phyloP scores from a whole-genome alignment of 2,888 invertebrate genomes.

The Lasioglossum zephyrum region DNA sequence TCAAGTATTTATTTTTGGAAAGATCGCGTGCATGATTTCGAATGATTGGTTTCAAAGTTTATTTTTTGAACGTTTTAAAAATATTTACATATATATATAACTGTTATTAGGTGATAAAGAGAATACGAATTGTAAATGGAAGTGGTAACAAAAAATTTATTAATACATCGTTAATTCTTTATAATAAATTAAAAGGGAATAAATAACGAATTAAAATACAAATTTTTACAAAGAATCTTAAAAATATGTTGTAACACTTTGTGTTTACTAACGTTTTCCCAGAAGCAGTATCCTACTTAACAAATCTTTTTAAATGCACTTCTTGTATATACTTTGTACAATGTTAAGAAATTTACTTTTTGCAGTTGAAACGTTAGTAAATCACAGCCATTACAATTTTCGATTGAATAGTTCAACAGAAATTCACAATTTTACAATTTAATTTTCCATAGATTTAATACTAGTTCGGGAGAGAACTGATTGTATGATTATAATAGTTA shows the following conservation, averaged over 20 bases:
- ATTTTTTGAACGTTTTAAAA: neutral
- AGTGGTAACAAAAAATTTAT: slow-evolving; percentile 53
- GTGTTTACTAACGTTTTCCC: neutral
- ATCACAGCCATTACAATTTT: slow-evolving; percentile 18
- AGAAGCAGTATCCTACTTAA: slow-evolving; percentile 7
- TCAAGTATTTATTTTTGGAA: too few species aligned
- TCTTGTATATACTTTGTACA: neutral
- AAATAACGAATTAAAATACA: slow-evolving; percentile 15
- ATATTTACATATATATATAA: neutral
- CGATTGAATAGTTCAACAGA: neutral
- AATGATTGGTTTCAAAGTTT: neutral
- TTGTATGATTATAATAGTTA: neutral
- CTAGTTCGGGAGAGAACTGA: slow-evolving; percentile 7
- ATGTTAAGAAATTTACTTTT: slow-evolving; percentile 31
- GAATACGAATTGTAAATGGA: neutral
- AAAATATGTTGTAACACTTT: slow-evolving; percentile 26
- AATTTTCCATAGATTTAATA: neutral
- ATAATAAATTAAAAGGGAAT: slow-evolving; percentile 35
- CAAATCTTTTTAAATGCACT: neutral
- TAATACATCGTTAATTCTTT: slow-evolving; percentile 40
- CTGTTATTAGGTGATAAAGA: neutral
- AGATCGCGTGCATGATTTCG: neutral
- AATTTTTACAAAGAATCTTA: slow-evolving; percentile 33
- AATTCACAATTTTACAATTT: slow-evolving; percentile 2
- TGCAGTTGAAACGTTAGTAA: slow-evolving; percentile 7